These are phyloP conservation scores for Leptopilina clavipes DNA, from an alignment of 1,140 invertebrate genomes.

Conservation along the genomic window DNA sequence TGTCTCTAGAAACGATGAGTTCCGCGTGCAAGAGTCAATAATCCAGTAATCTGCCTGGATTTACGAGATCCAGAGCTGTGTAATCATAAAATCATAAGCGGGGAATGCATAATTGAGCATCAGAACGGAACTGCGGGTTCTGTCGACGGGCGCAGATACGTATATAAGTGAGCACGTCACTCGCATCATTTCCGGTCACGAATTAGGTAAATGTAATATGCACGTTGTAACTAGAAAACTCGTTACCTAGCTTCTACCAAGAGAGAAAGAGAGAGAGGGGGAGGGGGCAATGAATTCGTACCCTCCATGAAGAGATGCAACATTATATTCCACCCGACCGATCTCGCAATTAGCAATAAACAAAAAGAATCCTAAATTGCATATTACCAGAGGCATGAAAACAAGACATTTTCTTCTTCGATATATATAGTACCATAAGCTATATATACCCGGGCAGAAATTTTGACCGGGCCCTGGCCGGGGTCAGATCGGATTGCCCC, in stretches of 20 bases:
- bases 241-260: constrained; percentile 43
- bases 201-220: constrained; percentile 55
- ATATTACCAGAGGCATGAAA: background rate
- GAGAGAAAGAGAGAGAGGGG: background rate
- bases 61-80: constrained; percentile 58
- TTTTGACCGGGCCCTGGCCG: too few relatives aligned
- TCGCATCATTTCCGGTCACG: constrained; percentile 58
- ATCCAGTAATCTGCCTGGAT: constrained; percentile 58
- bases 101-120: constrained; percentile 60
- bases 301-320: constrained; percentile 38
- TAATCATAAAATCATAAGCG: constrained; percentile 62
- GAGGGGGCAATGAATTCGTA: constrained; percentile 51
- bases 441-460: too few relatives aligned
- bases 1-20: too few relatives aligned
- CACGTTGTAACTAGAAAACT: constrained; percentile 48
- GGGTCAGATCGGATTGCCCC: too few relatives aligned
- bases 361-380: constrained; percentile 9
- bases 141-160: constrained; percentile 35
- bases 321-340: constrained; percentile 22
- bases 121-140: constrained; percentile 58
- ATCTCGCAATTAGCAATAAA: constrained; percentile 42
- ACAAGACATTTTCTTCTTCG: too few relatives aligned
- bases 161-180: constrained; percentile 55
- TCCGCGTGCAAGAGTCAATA: constrained; percentile 50
- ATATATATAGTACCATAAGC: too few relatives aligned